These are phyloP conservation scores for Myxocyprinus asiaticus DNA, from an alignment of 2,113 vertebrate species.

Conservation along the genomic window DNA sequence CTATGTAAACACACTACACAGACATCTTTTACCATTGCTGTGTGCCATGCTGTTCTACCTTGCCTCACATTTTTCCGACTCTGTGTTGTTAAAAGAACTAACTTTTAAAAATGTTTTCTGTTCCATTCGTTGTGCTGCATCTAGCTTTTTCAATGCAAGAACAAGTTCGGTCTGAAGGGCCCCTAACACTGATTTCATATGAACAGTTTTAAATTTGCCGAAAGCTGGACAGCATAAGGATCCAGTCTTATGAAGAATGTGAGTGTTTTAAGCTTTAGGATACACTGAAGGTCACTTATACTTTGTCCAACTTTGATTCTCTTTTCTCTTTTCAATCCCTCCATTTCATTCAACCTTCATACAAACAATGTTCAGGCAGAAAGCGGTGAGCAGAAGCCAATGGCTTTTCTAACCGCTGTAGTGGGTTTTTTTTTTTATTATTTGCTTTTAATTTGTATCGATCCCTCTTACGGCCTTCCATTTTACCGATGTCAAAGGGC, in stretches of 20 bases:
- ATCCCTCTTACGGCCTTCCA: conserved; percentile 72
- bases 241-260: background rate
- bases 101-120: too few species aligned
- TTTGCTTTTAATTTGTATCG: conserved; percentile 90
- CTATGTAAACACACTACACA: too few species aligned
- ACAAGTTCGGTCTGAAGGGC: too few species aligned
- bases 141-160: too few species aligned
- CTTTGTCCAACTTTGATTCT: conserved; percentile 39
- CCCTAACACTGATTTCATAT: too few species aligned
- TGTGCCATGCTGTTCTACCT: too few species aligned
- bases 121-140: too few species aligned
- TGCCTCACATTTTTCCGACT: too few species aligned
- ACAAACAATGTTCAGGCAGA: conserved; percentile 59
- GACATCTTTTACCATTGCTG: too few species aligned
- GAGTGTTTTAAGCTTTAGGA: conserved; percentile 8
- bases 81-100: too few species aligned
- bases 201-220: too few species aligned
- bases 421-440: conserved; percentile 74
- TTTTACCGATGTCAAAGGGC: conserved; percentile 76
- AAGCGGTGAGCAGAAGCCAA: conserved; percentile 63
- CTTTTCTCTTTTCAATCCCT: conserved; percentile 48
- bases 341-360: conserved; percentile 45
- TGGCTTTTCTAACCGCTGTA: conserved; percentile 67
- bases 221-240: too few species aligned
- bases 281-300: conserved; percentile 1